phyloP scores from a whole-genome alignment of 1,140 invertebrate genomes.

The Melanaphis sacchari region DNA sequence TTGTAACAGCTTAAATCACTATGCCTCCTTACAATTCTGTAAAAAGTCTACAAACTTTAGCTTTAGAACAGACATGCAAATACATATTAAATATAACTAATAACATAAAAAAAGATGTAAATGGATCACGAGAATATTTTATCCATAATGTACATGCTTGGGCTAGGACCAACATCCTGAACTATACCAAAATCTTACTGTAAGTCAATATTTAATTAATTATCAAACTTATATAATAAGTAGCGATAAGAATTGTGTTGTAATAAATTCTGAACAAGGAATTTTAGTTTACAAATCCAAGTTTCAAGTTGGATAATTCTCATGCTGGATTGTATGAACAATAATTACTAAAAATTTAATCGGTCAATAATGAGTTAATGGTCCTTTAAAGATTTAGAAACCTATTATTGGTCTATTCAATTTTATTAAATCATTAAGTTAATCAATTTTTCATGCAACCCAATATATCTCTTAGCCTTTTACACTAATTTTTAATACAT shows the following conservation, averaged over 20 bases:
- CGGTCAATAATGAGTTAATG: no score
- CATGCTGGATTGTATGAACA: no score
- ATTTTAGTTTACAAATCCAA: background rate
- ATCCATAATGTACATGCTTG: conserved; percentile 45
- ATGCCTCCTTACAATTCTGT: conserved; percentile 38
- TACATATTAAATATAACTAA: background rate
- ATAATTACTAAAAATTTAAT: no score
- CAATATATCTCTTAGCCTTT: background rate
- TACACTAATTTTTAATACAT: background rate
- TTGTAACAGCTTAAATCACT: background rate
- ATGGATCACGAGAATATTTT: conserved; percentile 25
- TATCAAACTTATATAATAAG: background rate
- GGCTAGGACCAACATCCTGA: conserved; percentile 44
- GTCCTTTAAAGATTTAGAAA: no score
- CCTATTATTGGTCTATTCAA: no score
- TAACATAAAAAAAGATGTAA: background rate
- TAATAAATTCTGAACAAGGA: background rate
- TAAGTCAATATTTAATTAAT: conserved; percentile 19
- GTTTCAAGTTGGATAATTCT: background rate
- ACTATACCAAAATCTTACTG: background rate
- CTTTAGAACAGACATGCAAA: background rate
- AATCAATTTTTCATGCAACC: no score
- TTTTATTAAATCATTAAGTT: no score
- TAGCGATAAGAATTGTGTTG: background rate
- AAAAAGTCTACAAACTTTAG: conserved; percentile 30